phyloP scores from a whole-genome alignment of 2,797 vertebrate species.

The Hafferia zeledoni region DNA sequence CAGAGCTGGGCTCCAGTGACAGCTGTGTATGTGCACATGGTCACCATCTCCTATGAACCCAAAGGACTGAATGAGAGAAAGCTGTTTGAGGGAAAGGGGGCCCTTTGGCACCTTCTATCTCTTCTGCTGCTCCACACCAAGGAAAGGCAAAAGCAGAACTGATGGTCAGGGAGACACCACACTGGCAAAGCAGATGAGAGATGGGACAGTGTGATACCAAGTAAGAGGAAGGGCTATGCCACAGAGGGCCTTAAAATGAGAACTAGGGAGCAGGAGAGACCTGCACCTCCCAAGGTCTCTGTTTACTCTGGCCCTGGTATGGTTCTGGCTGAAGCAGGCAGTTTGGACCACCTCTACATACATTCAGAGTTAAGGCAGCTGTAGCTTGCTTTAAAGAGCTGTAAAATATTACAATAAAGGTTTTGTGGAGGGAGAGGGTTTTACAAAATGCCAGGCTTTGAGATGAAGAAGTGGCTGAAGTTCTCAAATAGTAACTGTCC shows the following conservation, averaged over 20 bases:
- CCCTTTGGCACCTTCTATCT: not conserved
- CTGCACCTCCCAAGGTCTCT: not conserved
- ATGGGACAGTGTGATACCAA: not conserved
- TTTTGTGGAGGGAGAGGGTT: not conserved
- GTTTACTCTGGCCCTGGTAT: not conserved
- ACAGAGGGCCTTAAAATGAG: not conserved
- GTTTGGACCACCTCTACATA: not conserved
- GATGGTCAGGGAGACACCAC: not conserved
- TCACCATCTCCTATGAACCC: accelerated
- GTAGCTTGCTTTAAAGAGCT: not conserved
- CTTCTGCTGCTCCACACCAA: not conserved
- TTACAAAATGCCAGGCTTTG: not conserved
- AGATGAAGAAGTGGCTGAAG: not conserved
- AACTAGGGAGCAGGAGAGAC: not conserved
- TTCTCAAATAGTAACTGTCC: not conserved
- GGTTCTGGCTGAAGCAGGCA: not conserved
- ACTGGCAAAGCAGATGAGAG: not conserved
- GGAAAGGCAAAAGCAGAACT: slow-evolving; percentile 8
- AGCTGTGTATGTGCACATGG: accelerated
- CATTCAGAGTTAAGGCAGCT: not conserved
- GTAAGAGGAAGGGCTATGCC: not conserved
- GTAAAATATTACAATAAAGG: not conserved
- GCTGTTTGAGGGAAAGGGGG: not conserved
- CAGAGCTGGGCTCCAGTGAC: not conserved
- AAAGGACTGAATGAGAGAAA: not conserved